Evolutionary conservation across 2,888 invertebrate genomes (phyloP).

Genomic region (Polia nebulosa): DNA sequence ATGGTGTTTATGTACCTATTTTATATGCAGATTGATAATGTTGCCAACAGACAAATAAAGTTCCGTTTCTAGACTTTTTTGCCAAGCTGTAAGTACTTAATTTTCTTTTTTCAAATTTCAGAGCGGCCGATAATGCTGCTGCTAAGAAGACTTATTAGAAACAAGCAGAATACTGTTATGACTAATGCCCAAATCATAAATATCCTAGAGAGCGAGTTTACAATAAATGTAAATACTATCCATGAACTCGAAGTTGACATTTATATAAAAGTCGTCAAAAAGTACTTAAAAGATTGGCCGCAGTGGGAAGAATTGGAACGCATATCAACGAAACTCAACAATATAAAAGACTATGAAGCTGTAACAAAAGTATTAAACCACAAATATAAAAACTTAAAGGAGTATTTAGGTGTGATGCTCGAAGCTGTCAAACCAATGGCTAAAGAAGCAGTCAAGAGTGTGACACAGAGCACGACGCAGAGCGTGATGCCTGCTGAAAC

Average conservation of each 20-base stretch:
- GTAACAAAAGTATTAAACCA: conserved; percentile 71
- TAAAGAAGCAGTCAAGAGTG: conserved; percentile 62
- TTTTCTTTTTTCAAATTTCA: conserved; percentile 66
- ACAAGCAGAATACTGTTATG: conserved; percentile 79
- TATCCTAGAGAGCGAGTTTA: conserved; percentile 79
- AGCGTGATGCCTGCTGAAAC: conserved; percentile 27
- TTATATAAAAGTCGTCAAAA: conserved; percentile 81
- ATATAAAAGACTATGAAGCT: conserved; percentile 64
- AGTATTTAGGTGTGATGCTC: conserved; percentile 74
- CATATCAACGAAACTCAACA: conserved; percentile 66
- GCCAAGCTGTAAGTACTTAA: too few species aligned
- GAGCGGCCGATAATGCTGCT: conserved; percentile 81
- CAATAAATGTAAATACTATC: conserved; percentile 69
- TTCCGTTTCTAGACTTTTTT: too few species aligned
- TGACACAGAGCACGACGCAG: conserved; percentile 8
- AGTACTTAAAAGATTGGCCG: conserved; percentile 84
- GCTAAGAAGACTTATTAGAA: conserved; percentile 77
- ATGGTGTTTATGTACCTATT: too few species aligned
- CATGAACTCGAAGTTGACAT: conserved; percentile 81
- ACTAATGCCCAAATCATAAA: conserved; percentile 81
- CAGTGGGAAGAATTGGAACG: conserved; percentile 83
- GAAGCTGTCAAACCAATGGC: conserved; percentile 69
- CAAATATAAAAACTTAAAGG: conserved; percentile 77
- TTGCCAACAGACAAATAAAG: too few species aligned
- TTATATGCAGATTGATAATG: too few species aligned